Evolutionary conservation across 2,797 vertebrate genomes (phyloP), one percentile per base, ranked within the genome.

Genomic region (Adrianichthys oophorus): DNA sequence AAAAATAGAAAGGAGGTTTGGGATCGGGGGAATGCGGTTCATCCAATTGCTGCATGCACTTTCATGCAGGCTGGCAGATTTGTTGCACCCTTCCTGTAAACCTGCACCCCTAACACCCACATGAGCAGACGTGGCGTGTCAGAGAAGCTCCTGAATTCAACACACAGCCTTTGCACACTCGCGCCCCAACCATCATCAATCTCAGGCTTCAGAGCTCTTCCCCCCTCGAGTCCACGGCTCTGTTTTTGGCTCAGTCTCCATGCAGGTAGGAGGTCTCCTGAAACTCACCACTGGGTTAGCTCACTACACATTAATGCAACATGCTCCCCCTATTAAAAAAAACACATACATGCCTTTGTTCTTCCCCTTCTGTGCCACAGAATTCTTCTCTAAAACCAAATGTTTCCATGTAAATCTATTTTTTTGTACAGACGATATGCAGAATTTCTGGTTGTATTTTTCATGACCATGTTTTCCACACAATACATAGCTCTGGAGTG

Each of bases 211-310:
- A 88, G 78, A 80, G 70, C 68, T 41, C 50, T 41, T 80, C 67
- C 84, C 90, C 87, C 89, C 89, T 74, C 2, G 91, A 88, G 89
- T 84, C 83, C 78, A 4, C 24, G 75, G 79, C 85, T 89, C 89
- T 89, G 88, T 83, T 91, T 88, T 88, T 85, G 85, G 83, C 82
- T 89, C 76, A 32, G 77, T 89, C 80, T 89, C 79, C 18, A 64
- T 82, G 85, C 88, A 86, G 83, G 79, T 83, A 88, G 86, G 82
- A 89, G 85, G 88, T 92, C 90, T 93, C 91, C 70, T 89, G 91
- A 80, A 87, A 87, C 88, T 81, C 79, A 86, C 83, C 82, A 74
- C 75, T 89, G 87, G 78, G 87, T 78, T 74, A 68, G 81, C 77
- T 65, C 76, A n/a, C 76, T 68, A 29, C 80, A 78, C 80, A 91